A percentile compares a stretch with the other conserved stretches of the same genome.
phyloP scores from a whole-genome alignment of 2,797 vertebrate species.

The Pipistrellus nathusii region DNA sequence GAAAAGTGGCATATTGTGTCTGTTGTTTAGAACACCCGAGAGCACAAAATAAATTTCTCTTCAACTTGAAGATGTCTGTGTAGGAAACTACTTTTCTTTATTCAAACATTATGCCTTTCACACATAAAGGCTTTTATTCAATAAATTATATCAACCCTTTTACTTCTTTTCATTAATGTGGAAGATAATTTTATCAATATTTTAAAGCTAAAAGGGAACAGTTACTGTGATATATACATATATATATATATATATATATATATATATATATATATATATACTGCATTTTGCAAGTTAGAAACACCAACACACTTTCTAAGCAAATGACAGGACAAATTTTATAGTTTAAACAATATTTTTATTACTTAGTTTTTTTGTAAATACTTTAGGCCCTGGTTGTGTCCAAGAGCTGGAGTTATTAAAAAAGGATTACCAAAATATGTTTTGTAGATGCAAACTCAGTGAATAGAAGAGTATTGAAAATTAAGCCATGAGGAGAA shows the following conservation, averaged over 20 bases:
- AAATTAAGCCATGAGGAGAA: conserved; percentile 16
- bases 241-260: background rate
- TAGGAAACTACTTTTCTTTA: background rate
- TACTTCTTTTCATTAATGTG: conserved; percentile 65
- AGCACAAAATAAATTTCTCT: conserved; percentile 64
- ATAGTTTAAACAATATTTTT: conserved; percentile 50
- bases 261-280: background rate
- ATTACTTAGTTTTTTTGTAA: conserved; percentile 31
- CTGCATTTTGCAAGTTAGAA: conserved; percentile 41
- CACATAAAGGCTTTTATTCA: conserved; percentile 62
- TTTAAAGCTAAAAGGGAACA: conserved; percentile 50
- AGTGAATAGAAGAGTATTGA: background rate
- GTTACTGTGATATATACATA: background rate
- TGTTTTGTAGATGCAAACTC: background rate
- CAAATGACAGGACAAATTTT: conserved; percentile 7
- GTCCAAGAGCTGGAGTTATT: background rate
- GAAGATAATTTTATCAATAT: conserved; percentile 58
- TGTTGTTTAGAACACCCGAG: conserved; percentile 46
- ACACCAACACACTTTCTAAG: background rate
- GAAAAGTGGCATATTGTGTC: conserved; percentile 65
- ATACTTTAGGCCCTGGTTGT: background rate
- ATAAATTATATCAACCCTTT: conserved; percentile 51
- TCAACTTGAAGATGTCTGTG: conserved; percentile 50
- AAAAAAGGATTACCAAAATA: conserved; percentile 22
- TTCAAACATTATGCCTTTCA: conserved; percentile 28